Evolutionary conservation across 2,113 vertebrate species (phyloP).

Genomic region (Leuciscus idus): DNA sequence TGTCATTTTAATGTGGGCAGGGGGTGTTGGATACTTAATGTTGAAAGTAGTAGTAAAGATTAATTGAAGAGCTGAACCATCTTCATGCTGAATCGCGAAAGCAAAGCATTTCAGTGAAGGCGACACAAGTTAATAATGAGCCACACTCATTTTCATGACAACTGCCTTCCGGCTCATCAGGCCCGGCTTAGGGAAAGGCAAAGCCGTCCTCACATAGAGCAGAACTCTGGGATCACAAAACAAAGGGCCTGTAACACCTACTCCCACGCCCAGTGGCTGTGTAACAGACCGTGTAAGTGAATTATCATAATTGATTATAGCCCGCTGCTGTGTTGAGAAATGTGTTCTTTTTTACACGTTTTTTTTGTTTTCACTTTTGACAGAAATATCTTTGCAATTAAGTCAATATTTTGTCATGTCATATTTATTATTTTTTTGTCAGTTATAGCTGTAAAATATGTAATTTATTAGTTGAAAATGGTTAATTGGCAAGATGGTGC

Average conservation of each 20-base stretch:
- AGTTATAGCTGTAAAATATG: no score
- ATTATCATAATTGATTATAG: constrained; percentile 1
- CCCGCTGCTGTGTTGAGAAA: background rate
- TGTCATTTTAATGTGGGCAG: constrained; percentile 51
- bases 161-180: constrained; percentile 76
- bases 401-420: background rate
- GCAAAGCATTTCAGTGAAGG: constrained; percentile 66
- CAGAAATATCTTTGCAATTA: background rate
- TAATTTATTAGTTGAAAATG: no score
- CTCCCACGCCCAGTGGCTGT: constrained; percentile 17
- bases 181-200: constrained; percentile 30
- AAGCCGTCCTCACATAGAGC: constrained; percentile 24
- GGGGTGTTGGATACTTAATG: constrained; percentile 55
- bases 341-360: background rate
- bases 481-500: no score
- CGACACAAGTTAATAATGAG: constrained; percentile 73
- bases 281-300: constrained; percentile 34
- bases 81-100: constrained; percentile 72
- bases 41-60: constrained; percentile 57
- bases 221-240: background rate
- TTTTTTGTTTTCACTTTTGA: background rate
- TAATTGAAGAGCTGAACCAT: constrained; percentile 71
- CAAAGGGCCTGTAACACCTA: constrained; percentile 1
- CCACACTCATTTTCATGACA: constrained; percentile 75
- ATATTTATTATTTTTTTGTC: background rate